phyloP scores from a whole-genome alignment of 2,797 vertebrate genomes.

The Hyperoplus lanceolatus region DNA sequence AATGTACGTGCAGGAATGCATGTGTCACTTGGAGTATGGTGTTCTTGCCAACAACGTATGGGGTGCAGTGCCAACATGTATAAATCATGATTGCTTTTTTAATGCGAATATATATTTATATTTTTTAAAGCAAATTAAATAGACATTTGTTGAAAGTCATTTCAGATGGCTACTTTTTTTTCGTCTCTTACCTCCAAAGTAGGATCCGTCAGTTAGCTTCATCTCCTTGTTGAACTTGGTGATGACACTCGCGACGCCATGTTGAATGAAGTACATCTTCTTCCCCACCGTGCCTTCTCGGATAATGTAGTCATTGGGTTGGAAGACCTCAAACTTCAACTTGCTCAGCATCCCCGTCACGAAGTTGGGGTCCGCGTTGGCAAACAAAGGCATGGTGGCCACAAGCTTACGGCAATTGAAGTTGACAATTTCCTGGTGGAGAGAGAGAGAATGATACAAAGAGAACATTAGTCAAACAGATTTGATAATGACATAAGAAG shows the following conservation, averaged over 20 bases:
- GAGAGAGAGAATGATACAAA: background rate
- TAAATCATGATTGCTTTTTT: constrained; percentile 21
- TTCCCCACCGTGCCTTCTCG: constrained; percentile 97
- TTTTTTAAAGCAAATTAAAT: background rate
- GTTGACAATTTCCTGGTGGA: constrained; percentile 95
- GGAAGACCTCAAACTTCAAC: constrained; percentile 96
- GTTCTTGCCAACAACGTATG: background rate
- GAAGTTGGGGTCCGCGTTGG: constrained; percentile 98
- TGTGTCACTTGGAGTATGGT: constrained; percentile 10
- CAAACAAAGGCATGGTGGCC: constrained; percentile 98
- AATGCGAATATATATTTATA: background rate
- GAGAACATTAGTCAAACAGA: constrained; percentile 25
- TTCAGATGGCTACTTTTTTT: background rate
- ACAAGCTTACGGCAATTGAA: constrained; percentile 98
- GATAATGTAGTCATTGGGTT: constrained; percentile 98
- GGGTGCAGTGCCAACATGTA: background rate
- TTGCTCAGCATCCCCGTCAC: constrained; percentile 99
- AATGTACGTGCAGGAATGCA: constrained; percentile 11
- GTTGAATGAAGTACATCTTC: constrained; percentile 99
- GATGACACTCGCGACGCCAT: constrained; percentile 96
- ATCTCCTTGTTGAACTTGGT: constrained; percentile 98
- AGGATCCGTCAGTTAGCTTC: constrained; percentile 97
- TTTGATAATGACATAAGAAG: constrained; percentile 27
- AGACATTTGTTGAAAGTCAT: background rate
- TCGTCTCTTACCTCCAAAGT: constrained; percentile 92